Percentiles rank a stretch among this genome's conserved stretches.
Conservation (phyloP, 2,797 vertebrate species). For the Pyrocephalus nanus region DNA sequence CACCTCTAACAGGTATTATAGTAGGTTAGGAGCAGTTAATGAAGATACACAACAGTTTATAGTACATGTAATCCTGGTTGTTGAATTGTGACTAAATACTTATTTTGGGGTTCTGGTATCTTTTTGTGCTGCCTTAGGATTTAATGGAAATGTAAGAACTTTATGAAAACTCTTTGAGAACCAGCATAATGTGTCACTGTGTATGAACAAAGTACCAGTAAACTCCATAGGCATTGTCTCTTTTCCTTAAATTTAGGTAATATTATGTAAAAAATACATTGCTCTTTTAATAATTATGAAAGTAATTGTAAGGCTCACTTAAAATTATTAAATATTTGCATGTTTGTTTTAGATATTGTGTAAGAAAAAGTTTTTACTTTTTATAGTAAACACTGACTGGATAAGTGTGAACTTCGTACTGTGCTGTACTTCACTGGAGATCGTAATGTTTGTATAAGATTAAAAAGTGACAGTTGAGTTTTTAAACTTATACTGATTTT, state of each 20-base stretch:
- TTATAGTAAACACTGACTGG: neutral
- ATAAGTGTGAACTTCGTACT: neutral
- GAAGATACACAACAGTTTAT: neutral
- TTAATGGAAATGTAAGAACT: neutral
- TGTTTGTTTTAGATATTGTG: neutral
- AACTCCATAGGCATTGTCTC: neutral
- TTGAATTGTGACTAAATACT: neutral
- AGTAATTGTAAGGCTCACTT: neutral
- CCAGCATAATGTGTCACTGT: neutral
- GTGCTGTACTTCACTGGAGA: neutral
- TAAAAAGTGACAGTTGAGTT: neutral
- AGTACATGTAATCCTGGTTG: neutral
- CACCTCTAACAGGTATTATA: neutral
- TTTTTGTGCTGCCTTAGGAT: neutral
- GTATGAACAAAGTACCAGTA: neutral
- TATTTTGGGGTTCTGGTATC: accelerated
- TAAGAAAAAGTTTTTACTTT: neutral
- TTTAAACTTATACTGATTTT: neutral
- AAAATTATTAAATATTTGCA: neutral
- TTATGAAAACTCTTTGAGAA: neutral
- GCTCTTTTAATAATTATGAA: neutral
- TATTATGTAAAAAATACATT: neutral
- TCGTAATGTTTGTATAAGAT: neutral
- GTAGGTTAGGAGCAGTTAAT: neutral
- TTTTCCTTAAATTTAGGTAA: neutral